Conservation (phyloP, 1,140 invertebrate species). For the Trachymyrmex cornetzi region DNA sequence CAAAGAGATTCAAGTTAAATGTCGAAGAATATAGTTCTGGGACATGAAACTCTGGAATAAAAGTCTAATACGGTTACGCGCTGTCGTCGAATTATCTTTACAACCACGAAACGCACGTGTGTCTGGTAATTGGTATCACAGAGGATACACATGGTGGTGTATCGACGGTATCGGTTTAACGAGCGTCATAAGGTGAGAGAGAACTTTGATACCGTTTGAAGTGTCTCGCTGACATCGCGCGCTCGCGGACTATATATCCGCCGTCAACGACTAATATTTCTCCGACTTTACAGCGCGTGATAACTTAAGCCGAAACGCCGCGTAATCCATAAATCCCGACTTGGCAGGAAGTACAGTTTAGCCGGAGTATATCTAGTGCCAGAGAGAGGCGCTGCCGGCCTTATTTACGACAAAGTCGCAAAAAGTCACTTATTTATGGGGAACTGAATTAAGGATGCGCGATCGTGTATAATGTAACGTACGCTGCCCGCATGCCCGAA, state of each 20-base stretch:
- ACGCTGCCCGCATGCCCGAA: conserved; percentile 36
- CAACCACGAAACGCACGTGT: not conserved
- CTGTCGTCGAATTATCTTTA: conserved; percentile 10
- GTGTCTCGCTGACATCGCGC: conserved; percentile 45
- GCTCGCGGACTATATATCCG: conserved; percentile 46
- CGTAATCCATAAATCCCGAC: conserved; percentile 65
- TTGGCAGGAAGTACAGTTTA: conserved; percentile 64
- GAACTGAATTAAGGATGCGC: conserved; percentile 62
- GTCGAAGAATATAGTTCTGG: not conserved
- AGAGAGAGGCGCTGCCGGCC: conserved; percentile 31
- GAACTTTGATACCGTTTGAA: conserved; percentile 54
- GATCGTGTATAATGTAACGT: conserved; percentile 56
- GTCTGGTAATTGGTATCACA: not conserved
- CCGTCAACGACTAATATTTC: conserved; percentile 67
- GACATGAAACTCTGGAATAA: conserved; percentile 10
- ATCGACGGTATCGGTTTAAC: conserved; percentile 52
- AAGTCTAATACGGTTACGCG: not conserved
- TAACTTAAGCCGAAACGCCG: conserved; percentile 64
- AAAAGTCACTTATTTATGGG: conserved; percentile 63
- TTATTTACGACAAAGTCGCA: conserved; percentile 59
- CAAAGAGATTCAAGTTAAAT: not conserved
- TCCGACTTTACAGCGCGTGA: conserved; percentile 59
- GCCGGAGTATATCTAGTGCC: conserved; percentile 52
- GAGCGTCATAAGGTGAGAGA: conserved; percentile 21
- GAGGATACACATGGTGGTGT: not conserved